phyloP scores from a whole-genome alignment of 2,113 vertebrate genomes.

The Grammomys dolichurus region DNA sequence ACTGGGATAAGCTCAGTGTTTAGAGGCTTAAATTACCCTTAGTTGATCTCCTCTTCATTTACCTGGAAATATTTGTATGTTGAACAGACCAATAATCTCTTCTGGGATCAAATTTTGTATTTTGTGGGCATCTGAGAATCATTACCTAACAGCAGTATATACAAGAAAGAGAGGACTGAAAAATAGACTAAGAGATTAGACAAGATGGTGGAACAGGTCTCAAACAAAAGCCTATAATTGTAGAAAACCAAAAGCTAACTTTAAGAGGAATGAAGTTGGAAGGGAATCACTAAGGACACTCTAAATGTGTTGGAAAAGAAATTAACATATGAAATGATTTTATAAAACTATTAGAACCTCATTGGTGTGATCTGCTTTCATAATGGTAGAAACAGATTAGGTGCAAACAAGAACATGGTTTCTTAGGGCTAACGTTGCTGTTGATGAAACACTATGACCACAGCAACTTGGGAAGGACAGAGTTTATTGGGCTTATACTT shows the following conservation, averaged over 20 bases:
- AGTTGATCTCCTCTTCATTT: not conserved
- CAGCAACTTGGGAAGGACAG: not conserved
- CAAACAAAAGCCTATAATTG: not conserved
- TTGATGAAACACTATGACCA: not conserved
- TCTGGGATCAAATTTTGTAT: not conserved
- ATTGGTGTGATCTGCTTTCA: not conserved
- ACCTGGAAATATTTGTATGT: not conserved
- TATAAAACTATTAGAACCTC: not conserved
- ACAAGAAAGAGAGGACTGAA: not conserved
- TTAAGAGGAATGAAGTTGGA: not conserved
- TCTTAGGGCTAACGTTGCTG: not conserved
- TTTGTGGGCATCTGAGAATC: conserved; percentile 18
- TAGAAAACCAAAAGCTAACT: not conserved
- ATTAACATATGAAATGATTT: not conserved
- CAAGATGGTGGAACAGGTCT: not conserved
- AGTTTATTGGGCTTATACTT: not conserved
- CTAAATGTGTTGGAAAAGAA: not conserved
- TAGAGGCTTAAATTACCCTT: not conserved
- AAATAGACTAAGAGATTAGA: not conserved
- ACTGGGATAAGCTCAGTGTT: not conserved
- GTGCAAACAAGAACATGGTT: not conserved
- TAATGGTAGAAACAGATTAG: not conserved
- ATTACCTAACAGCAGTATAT: not conserved
- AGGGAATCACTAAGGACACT: not conserved
- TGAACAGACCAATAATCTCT: not conserved